Percentiles rank a stretch among this genome's conserved stretches.
phyloP scores from a whole-genome alignment of 1,140 invertebrate genomes.

The Caenorhabditis briggsae region DNA sequence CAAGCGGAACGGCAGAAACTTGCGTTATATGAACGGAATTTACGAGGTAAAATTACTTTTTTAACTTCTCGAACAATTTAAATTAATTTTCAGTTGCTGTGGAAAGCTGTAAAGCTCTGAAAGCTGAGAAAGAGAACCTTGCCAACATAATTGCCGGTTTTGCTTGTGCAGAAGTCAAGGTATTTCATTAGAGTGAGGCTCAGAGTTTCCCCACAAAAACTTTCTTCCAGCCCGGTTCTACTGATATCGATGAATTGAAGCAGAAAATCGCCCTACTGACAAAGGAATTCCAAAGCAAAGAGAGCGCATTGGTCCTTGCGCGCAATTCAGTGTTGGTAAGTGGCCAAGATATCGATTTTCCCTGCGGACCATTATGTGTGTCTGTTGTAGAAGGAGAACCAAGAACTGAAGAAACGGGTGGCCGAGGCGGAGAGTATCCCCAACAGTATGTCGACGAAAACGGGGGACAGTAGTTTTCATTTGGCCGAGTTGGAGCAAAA shows the following conservation, averaged over 20 bases:
- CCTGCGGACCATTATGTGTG: neutral
- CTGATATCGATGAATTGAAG: slow-evolving; percentile 14
- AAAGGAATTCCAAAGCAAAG: slow-evolving; percentile 40
- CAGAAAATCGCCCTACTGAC: slow-evolving; percentile 9
- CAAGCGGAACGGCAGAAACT: slow-evolving; percentile 37
- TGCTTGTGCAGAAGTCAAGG: slow-evolving; percentile 38
- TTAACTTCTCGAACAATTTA: neutral
- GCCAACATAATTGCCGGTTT: slow-evolving; percentile 25
- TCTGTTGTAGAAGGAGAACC: slow-evolving; percentile 23
- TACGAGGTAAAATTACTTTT: neutral
- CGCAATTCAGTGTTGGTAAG: slow-evolving; percentile 9
- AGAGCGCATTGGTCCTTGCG: slow-evolving; percentile 26
- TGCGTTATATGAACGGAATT: slow-evolving; percentile 35
- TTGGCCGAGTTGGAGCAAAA: slow-evolving; percentile 25
- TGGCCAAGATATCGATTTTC: neutral
- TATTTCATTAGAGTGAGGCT: neutral
- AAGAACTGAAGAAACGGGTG: slow-evolving; percentile 35
- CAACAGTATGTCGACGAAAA: slow-evolving; percentile 14
- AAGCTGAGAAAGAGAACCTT: slow-evolving; percentile 29
- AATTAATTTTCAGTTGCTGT: neutral
- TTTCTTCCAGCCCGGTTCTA: slow-evolving; percentile 20
- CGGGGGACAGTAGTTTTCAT: slow-evolving; percentile 24
- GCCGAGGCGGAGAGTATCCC: slow-evolving; percentile 17
- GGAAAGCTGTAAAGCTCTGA: slow-evolving; percentile 21
- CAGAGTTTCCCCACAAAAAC: too few relatives aligned